Percentiles rank a stretch among this genome's conserved stretches.
Evolutionary conservation across 1,140 invertebrate genomes (phyloP).

Genomic region (Zophobas morio): DNA sequence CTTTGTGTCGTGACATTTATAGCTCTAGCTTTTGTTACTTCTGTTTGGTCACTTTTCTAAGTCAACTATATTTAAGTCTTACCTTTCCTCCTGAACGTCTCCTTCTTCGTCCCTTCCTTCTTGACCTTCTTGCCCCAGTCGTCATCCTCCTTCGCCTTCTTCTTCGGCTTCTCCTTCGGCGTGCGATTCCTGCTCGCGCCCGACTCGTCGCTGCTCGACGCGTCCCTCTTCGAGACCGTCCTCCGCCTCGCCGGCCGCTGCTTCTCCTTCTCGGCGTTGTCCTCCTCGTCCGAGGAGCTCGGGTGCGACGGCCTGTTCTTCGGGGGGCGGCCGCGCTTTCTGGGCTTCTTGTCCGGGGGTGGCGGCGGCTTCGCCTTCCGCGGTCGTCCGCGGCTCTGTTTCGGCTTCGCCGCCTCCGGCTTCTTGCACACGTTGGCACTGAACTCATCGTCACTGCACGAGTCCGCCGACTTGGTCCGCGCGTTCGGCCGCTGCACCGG

Average conservation of each 20-base stretch:
- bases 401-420: constrained; percentile 51
- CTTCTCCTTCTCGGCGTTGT: constrained; percentile 40
- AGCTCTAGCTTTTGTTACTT: too few relatives aligned
- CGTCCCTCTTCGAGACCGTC: constrained; percentile 56
- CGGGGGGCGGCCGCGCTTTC: constrained; percentile 44
- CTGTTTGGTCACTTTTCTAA: too few relatives aligned
- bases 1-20: too few relatives aligned
- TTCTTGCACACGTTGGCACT: constrained; percentile 37
- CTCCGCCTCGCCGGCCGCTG: constrained; percentile 50
- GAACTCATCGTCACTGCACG: constrained; percentile 55
- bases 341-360: constrained; percentile 10
- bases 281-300: constrained; percentile 64
- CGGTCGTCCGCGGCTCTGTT: constrained; percentile 61
- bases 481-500: constrained; percentile 60
- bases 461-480: constrained; percentile 60
- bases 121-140: constrained; percentile 62
- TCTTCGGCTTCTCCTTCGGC: constrained; percentile 34
- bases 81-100: constrained; percentile 60
- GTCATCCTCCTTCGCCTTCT: constrained; percentile 59
- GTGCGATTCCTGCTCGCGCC: constrained; percentile 30
- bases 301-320: constrained; percentile 51
- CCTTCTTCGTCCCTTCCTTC: constrained; percentile 61
- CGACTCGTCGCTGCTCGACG: constrained; percentile 57
- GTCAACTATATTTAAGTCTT: too few relatives aligned
- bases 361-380: constrained; percentile 67